Evolutionary conservation across 2,888 invertebrate species (phyloP), one percentile per base, ranked within the genome.

Genomic region (Cactoblastis cactorum): DNA sequence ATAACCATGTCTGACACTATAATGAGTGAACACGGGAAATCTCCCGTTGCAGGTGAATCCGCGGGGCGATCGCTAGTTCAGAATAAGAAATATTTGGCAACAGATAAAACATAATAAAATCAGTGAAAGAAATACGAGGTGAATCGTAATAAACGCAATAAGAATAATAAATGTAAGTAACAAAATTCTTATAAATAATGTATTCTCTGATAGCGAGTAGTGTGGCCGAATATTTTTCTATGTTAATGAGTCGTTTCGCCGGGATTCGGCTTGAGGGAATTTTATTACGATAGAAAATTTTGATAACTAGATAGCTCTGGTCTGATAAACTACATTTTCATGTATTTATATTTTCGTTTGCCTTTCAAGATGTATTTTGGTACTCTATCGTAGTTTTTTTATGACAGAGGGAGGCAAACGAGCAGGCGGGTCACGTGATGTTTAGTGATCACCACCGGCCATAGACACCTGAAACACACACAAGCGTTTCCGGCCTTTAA

Each of bases 141-240:
- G 5, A 37, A 37, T 37, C 14, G 15, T 17, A 37, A 37, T 17
- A 37, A 17, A 37, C 15, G 4, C 17, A 43, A 28, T 43, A 28
- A 14, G 43, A 43, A 43, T 43, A 43, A 43, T 43, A 28, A 43
- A 43, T 15, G 28, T 43, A 17, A 43, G 28, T 43, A 28, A 28
- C 28, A 11, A 6, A 18, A 37, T 12, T 11, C 28, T 43, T 11
- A 43, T 43, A 43, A 8, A 43, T 43, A 43, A 43, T 43, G 43
- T 43, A 43, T 43, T 14, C 17, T 2, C 28, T 37, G 43, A 43
- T 43, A 43, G 28, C 43, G 41, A 17, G 24, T 15, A 17, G 15
- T 14, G 39, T 34, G n/a, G 37, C 41, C 41, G 28, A 43, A 43
- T 14, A 43, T 43, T 43, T 43, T 41, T 43, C 22, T 37, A 43